Evolutionary conservation across 2,888 invertebrate species (phyloP).

Genomic region (Leucania comma): DNA sequence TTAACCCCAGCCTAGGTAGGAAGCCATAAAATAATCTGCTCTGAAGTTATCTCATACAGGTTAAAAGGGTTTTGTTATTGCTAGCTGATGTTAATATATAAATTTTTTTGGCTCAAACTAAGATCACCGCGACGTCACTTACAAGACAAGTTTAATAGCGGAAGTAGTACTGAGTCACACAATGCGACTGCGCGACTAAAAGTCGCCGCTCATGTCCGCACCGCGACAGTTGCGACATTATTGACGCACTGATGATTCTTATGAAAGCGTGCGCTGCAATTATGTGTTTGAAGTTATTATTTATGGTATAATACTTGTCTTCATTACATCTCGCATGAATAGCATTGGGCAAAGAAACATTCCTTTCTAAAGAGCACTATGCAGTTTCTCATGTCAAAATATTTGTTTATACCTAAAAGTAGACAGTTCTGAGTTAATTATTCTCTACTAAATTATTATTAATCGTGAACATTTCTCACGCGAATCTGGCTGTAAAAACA

Average conservation of each 20-base stretch:
- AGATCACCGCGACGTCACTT: conserved; percentile 9
- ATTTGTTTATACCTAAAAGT: background rate
- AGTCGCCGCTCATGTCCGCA: conserved; percentile 20
- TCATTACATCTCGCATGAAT: background rate
- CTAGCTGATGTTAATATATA: too few relatives aligned
- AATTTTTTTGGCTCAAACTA: background rate
- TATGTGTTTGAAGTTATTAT: conserved; percentile 43
- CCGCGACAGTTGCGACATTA: conserved; percentile 63
- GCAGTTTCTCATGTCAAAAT: background rate
- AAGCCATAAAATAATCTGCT: too few relatives aligned
- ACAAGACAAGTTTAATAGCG: conserved; percentile 15
- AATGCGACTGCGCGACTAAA: conserved; percentile 40
- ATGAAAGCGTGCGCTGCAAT: conserved; percentile 64
- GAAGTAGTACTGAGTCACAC: conserved; percentile 43
- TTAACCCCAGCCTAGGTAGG: too few relatives aligned
- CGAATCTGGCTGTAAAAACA: conserved; percentile 53
- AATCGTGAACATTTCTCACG: conserved; percentile 52
- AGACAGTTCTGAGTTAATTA: background rate
- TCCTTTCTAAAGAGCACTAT: background rate
- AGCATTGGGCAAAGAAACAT: conserved; percentile 15
- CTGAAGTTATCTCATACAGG: too few relatives aligned
- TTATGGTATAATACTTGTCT: conserved; percentile 13
- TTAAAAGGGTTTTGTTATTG: too few relatives aligned
- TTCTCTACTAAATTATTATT: conserved; percentile 24
- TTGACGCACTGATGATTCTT: conserved; percentile 66